phyloP scores from a whole-genome alignment of 2,113 vertebrate species.

The Equus przewalskii region DNA sequence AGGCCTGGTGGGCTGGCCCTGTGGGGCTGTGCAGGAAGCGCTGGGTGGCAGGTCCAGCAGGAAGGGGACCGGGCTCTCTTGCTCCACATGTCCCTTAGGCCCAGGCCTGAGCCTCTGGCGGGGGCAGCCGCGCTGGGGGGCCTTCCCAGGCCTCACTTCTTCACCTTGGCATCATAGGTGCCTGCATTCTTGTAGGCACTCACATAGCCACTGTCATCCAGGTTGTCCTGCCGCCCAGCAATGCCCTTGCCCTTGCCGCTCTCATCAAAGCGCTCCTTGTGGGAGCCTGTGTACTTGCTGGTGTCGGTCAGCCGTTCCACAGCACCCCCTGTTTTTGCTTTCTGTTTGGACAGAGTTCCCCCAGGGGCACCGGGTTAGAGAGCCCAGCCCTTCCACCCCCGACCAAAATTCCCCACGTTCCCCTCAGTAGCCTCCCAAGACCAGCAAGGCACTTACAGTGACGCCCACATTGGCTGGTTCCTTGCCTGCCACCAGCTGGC shows the following conservation, averaged over 20 bases:
- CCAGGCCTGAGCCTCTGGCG: constrained; percentile 56
- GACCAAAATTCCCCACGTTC: not conserved
- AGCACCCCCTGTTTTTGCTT: constrained; percentile 91
- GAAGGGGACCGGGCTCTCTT: constrained; percentile 59
- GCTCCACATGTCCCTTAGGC: constrained; percentile 48
- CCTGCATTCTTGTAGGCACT: constrained; percentile 95
- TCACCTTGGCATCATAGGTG: constrained; percentile 94
- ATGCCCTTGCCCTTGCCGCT: constrained; percentile 94
- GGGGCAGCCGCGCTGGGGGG: constrained; percentile 12
- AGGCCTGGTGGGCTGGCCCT: constrained; percentile 65
- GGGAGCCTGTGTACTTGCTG: constrained; percentile 95
- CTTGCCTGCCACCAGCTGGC: constrained; percentile 93
- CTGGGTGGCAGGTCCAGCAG: constrained; percentile 77
- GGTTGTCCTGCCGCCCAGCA: constrained; percentile 94
- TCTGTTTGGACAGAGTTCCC: constrained; percentile 87
- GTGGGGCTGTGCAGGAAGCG: constrained; percentile 69
- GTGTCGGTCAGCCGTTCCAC: constrained; percentile 96
- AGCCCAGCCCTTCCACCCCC: not conserved
- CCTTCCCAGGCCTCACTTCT: constrained; percentile 85
- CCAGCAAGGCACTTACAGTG: constrained; percentile 90
- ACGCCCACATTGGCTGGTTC: constrained; percentile 94
- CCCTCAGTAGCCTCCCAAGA: not conserved
- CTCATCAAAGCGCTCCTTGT: constrained; percentile 96
- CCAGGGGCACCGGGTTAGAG: not conserved
- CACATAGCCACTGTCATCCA: constrained; percentile 96